Evolutionary conservation across 2,797 vertebrate genomes (phyloP).

Genomic region (Coracias cyanogaster): DNA sequence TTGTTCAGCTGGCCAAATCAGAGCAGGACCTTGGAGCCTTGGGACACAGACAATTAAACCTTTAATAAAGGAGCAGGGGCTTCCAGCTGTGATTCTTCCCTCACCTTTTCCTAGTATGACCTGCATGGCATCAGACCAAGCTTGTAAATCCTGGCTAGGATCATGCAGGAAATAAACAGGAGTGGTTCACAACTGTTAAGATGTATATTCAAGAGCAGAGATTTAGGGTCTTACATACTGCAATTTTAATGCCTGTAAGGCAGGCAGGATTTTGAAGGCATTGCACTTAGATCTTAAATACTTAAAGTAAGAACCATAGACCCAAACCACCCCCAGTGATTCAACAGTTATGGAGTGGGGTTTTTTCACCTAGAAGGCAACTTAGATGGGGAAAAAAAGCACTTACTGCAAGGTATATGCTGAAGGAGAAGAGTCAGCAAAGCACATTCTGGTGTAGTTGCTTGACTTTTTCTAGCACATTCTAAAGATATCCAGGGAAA

Average conservation of each 20-base stretch:
- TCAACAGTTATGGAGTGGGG: accelerated
- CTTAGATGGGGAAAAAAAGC: not conserved
- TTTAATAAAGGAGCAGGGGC: not conserved
- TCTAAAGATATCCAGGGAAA: not conserved
- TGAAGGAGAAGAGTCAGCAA: not conserved
- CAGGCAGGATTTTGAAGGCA: not conserved
- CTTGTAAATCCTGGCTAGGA: not conserved
- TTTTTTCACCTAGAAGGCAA: not conserved
- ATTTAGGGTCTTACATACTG: not conserved
- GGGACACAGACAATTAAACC: not conserved
- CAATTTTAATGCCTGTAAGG: not conserved
- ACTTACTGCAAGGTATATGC: not conserved
- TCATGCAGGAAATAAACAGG: not conserved
- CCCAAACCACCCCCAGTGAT: not conserved
- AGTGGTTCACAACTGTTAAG: not conserved
- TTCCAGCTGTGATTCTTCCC: not conserved
- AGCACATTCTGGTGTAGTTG: not conserved
- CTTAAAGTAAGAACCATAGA: not conserved
- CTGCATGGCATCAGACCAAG: not conserved
- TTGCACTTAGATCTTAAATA: not conserved
- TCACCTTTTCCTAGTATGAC: not conserved
- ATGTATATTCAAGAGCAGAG: not conserved
- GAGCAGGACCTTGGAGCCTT: not conserved
- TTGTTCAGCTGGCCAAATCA: not conserved
- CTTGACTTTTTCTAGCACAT: not conserved